Percentiles rank a stretch among this genome's conserved stretches.
These are phyloP conservation scores for Drosophila tropicalis DNA, from an alignment of 1,140 invertebrate species.

Conservation along the genomic window DNA sequence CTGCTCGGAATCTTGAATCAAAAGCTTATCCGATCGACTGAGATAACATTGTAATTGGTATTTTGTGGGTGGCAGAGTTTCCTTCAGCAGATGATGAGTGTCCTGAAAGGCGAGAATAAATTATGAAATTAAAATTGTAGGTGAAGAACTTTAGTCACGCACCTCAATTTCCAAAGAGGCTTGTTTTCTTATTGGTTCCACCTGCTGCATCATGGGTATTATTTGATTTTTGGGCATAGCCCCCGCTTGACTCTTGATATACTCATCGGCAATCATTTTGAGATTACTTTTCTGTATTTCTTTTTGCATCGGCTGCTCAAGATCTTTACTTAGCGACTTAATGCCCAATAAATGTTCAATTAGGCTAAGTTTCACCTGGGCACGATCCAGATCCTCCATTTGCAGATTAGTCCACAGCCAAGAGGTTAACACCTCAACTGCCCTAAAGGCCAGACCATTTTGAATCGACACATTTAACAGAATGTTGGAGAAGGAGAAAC, in stretches of 20 bases:
- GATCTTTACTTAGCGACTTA: constrained; percentile 26
- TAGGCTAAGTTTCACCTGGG: constrained; percentile 57
- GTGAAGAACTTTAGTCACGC: neutral
- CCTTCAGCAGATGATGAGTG: constrained; percentile 14
- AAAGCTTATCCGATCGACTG: neutral
- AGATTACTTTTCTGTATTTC: neutral
- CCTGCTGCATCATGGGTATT: constrained; percentile 49
- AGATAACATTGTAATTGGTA: constrained; percentile 46
- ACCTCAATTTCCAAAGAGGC: constrained; percentile 13
- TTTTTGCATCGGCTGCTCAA: neutral
- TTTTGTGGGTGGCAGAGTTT: neutral
- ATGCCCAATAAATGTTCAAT: constrained; percentile 61
- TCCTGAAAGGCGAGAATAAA: neutral
- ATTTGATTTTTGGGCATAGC: constrained; percentile 32
- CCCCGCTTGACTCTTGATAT: neutral
- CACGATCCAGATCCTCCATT: constrained; percentile 70
- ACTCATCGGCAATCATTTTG: neutral
- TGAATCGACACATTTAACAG: constrained; percentile 55
- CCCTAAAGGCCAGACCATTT: constrained; percentile 56
- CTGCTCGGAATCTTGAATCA: constrained; percentile 19
- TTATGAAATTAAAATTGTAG: neutral
- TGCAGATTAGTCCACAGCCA: constrained; percentile 74
- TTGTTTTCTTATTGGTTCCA: constrained; percentile 65
- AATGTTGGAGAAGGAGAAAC: constrained; percentile 44
- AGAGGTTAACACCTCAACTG: constrained; percentile 56